A percentile compares a stretch with the other conserved stretches of the same genome.
These are phyloP conservation scores for Anorthoa munda DNA, from an alignment of 2,888 invertebrate species.

Conservation along the genomic window DNA sequence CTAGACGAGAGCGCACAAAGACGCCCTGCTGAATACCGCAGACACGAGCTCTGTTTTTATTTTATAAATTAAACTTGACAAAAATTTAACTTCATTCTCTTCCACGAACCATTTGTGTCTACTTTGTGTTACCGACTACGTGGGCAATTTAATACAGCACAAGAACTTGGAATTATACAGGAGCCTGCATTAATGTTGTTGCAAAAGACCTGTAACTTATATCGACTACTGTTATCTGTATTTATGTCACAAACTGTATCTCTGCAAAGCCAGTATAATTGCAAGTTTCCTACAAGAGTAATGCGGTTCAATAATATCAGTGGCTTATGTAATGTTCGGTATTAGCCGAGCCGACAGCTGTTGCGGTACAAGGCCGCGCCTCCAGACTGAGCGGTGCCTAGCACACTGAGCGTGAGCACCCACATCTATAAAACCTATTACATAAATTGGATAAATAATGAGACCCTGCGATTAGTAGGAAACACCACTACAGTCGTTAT, in stretches of 20 bases:
- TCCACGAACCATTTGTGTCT: slow-evolving; percentile 8
- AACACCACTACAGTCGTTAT: slow-evolving; percentile 48
- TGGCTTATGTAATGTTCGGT: slow-evolving; percentile 63
- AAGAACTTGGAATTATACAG: slow-evolving; percentile 20
- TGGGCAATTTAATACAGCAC: slow-evolving; percentile 16
- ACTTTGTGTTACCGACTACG: slow-evolving; percentile 18
- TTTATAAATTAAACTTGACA: slow-evolving; percentile 41
- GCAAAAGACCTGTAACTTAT: slow-evolving; percentile 40
- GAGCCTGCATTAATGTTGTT: slow-evolving; percentile 30
- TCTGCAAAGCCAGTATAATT: slow-evolving; percentile 45
- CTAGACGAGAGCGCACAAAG: slow-evolving; percentile 66
- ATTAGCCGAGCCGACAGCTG: slow-evolving; percentile 59
- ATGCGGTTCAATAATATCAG: slow-evolving; percentile 64
- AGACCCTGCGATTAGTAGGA: slow-evolving; percentile 39
- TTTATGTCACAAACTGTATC: slow-evolving; percentile 46
- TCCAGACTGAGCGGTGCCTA: slow-evolving; percentile 73
- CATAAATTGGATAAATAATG: slow-evolving; percentile 59
- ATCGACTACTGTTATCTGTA: slow-evolving; percentile 39
- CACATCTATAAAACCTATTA: slow-evolving; percentile 54
- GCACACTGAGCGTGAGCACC: slow-evolving; percentile 44
- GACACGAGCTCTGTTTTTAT: slow-evolving; percentile 42
- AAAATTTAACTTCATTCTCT: slow-evolving; percentile 30
- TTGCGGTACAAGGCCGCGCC: slow-evolving; percentile 63
- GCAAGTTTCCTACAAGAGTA: slow-evolving; percentile 64
- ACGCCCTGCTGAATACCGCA: slow-evolving; percentile 54